Base-by-base conservation (phyloP, 2,797 vertebrate species). In the Potorous gilbertii region DNA sequence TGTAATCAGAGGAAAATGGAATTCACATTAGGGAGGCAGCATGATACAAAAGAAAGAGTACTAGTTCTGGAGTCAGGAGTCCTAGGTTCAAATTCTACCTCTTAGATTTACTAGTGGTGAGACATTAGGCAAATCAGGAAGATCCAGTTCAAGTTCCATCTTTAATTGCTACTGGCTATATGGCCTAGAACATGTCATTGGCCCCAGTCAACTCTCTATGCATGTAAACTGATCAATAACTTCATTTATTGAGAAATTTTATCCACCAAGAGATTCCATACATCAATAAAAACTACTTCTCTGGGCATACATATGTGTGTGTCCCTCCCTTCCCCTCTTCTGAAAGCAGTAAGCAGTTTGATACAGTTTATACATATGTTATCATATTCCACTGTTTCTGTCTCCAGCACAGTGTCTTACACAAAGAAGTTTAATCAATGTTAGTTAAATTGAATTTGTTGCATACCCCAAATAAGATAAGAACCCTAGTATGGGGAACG, bases 391-490 rank as follows among this genome's bases (percentile, higher is more conserved):
- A 66, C 34, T 18, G 14, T 66, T n/a, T 66, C 62, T 66, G 31
- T 16, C 13, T 66, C 62, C 34, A 66, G 59, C 59, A 66, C 31
- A 66, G 57, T 62, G 59, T 31, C 12, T 62, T 62, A 62, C 31
- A 34, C 59, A 62, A 66, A 66, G 14, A 66, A 18, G 34, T 5
- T 66, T 66, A 66, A 66, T 66, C 34, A 66, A n/a, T n/a, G 34
- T n/a, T n/a, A 18, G 62, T 66, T 66, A 14, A n/a, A 66, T 18
- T 66, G 62, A 66, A n/a, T 66, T n/a, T 66, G 31, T 18, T 16
- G 62, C 12, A 66, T n/a, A n/a, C 2, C 57, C 66, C 8, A 24
- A 16, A 0, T 0, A 21, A 16, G 1, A 9, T 0, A 0, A 57
- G 66, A 29, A 54, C 0, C 18, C 0, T 6, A 11, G 4, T 0